Conservation (phyloP, 2,797 vertebrate genomes). For the Agapornis canus region DNA sequence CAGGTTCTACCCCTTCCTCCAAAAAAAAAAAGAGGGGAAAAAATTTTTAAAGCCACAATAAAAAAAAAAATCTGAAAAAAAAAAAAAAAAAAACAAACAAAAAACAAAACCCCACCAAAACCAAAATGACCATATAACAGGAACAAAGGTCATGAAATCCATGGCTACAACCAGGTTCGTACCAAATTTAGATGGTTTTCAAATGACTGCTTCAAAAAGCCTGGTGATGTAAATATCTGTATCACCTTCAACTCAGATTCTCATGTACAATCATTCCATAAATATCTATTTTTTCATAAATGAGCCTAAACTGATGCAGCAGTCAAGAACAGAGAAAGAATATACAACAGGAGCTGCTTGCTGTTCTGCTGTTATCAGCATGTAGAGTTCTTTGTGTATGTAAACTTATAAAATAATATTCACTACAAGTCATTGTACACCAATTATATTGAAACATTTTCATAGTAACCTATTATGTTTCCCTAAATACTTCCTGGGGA, state of each 20-base stretch:
- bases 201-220: neutral
- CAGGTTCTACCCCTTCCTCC: neutral
- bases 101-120: too few species aligned
- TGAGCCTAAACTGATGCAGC: neutral
- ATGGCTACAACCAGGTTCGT: neutral
- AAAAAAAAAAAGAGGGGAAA: neutral
- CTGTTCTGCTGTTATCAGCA: neutral
- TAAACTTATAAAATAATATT: neutral
- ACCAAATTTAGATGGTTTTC: neutral
- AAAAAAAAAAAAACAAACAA: too few species aligned
- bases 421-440: neutral
- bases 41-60: neutral
- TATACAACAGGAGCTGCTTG: neutral
- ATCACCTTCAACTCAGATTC: neutral
- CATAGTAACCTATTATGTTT: neutral
- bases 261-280: neutral
- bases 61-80: too few species aligned
- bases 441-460: neutral
- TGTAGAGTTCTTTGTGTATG: neutral
- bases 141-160: neutral
- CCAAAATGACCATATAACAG: neutral
- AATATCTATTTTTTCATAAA: neutral
- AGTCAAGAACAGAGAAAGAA: neutral
- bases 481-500: neutral
- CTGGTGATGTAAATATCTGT: neutral